These are phyloP conservation scores for Drosophila birchii DNA, from an alignment of 2,888 invertebrate genomes.

Conservation along the genomic window DNA sequence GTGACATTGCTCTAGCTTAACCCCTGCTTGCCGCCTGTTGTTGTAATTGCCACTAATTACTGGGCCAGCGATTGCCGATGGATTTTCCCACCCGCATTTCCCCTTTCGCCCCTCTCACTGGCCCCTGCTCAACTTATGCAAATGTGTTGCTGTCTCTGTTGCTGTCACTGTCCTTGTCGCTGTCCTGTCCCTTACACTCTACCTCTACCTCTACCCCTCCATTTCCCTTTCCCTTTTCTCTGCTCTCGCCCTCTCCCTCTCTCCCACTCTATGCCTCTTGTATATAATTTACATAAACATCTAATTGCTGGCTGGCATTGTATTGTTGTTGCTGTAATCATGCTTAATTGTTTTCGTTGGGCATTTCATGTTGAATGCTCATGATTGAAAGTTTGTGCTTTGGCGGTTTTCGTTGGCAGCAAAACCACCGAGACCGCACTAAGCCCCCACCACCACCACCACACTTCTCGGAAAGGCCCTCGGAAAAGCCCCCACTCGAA, in stretches of 20 bases:
- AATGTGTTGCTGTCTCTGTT: conserved; percentile 49
- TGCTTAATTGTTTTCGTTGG: conserved; percentile 77
- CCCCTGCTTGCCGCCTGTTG: conserved; percentile 26
- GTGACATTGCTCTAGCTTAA: not conserved
- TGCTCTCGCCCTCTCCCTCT: not conserved
- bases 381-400: conserved; percentile 78
- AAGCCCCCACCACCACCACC: not conserved
- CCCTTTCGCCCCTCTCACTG: not conserved
- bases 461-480: conserved; percentile 8
- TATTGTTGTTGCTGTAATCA: conserved; percentile 70
- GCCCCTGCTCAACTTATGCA: conserved; percentile 59
- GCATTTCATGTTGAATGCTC: conserved; percentile 69
- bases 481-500: conserved; percentile 41
- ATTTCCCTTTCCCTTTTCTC: not conserved
- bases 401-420: conserved; percentile 64
- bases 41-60: conserved; percentile 76
- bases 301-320: conserved; percentile 70
- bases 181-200: conserved; percentile 9
- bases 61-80: conserved; percentile 61
- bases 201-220: too few relatives aligned
- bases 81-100: conserved; percentile 13
- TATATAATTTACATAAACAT: conserved; percentile 77
- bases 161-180: conserved; percentile 42
- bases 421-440: conserved; percentile 55
- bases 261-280: conserved; percentile 23